Percentiles rank a stretch among this genome's conserved stretches.
These are phyloP conservation scores for Dicrostonyx torquatus DNA, from an alignment of 2,797 vertebrate species.

Conservation along the genomic window DNA sequence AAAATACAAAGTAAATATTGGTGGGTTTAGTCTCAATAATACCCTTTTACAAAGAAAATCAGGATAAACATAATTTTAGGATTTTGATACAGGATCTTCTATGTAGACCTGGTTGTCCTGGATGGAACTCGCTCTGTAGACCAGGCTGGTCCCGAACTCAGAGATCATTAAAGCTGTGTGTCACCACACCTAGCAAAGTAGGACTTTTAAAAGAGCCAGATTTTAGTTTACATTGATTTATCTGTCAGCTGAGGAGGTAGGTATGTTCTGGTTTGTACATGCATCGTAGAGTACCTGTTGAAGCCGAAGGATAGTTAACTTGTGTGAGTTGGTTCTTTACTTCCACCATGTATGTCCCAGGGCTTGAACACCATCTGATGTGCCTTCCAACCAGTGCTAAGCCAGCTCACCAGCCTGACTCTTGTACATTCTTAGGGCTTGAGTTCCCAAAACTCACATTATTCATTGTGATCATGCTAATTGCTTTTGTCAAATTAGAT, in stretches of 20 bases:
- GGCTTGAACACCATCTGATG: not conserved
- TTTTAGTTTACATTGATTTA: slow-evolving; percentile 36
- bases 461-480: not conserved
- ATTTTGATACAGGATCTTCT: no score
- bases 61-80: not conserved
- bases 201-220: not conserved
- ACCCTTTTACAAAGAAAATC: slow-evolving; percentile 26
- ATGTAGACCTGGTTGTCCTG: no score
- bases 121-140: not conserved
- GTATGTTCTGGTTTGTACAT: not conserved
- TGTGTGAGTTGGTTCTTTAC: not conserved
- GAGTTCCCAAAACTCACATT: not conserved
- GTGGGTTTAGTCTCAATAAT: not conserved
- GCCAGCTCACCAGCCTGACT: not conserved
- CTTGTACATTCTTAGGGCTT: not conserved
- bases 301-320: not conserved
- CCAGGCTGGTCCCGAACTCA: not conserved
- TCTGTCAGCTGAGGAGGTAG: not conserved
- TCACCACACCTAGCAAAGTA: not conserved
- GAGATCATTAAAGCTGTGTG: not conserved
- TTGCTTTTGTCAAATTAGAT: slow-evolving; percentile 26
- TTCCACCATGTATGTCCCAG: not conserved
- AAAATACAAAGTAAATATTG: not conserved
- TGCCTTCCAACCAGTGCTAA: not conserved
- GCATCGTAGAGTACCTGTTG: not conserved